A percentile compares a stretch with the other conserved stretches of the same genome.
These are phyloP conservation scores for Corythornis madagascariensis DNA, from an alignment of 2,113 vertebrate species.

Conservation along the genomic window DNA sequence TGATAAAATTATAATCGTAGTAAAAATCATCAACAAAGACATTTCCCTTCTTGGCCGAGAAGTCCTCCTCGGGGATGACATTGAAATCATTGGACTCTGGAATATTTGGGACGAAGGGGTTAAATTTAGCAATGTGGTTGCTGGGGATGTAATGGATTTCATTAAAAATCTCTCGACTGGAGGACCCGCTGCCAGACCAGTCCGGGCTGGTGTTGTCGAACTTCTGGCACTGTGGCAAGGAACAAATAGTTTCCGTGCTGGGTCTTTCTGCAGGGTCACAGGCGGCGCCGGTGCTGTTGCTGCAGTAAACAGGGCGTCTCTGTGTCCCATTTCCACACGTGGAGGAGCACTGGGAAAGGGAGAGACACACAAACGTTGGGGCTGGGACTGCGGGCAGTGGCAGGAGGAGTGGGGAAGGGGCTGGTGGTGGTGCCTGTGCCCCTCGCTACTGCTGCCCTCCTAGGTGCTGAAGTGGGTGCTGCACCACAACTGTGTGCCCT, in stretches of 20 bases:
- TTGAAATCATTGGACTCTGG: slow-evolving; percentile 66
- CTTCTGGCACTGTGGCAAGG: slow-evolving; percentile 66
- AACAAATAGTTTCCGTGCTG: slow-evolving; percentile 50
- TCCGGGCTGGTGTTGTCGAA: slow-evolving; percentile 64
- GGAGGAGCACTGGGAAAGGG: slow-evolving; percentile 82
- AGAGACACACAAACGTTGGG: background rate
- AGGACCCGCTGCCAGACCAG: slow-evolving; percentile 90
- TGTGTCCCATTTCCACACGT: slow-evolving; percentile 83
- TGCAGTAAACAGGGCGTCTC: slow-evolving; percentile 80
- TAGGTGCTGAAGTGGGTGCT: accelerated
- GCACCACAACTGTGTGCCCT: accelerated
- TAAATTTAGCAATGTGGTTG: slow-evolving; percentile 16
- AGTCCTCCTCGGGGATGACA: slow-evolving; percentile 73
- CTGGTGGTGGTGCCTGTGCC: accelerated
- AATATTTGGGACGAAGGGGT: slow-evolving; percentile 2
- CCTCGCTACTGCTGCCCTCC: accelerated
- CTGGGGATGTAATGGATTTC: slow-evolving; percentile 80
- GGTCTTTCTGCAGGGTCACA: slow-evolving; percentile 82
- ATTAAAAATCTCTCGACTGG: slow-evolving; percentile 84
- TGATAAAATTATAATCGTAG: slow-evolving; percentile 98
- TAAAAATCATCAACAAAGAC: slow-evolving; percentile 93
- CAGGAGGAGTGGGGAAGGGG: background rate
- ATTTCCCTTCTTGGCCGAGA: slow-evolving; percentile 71
- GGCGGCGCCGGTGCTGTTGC: slow-evolving; percentile 64
- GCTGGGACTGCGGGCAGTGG: accelerated